A percentile compares a stretch with the other conserved stretches of the same genome.
Evolutionary conservation across 2,113 vertebrate genomes (phyloP).

Genomic region (Pollachius pollachius): DNA sequence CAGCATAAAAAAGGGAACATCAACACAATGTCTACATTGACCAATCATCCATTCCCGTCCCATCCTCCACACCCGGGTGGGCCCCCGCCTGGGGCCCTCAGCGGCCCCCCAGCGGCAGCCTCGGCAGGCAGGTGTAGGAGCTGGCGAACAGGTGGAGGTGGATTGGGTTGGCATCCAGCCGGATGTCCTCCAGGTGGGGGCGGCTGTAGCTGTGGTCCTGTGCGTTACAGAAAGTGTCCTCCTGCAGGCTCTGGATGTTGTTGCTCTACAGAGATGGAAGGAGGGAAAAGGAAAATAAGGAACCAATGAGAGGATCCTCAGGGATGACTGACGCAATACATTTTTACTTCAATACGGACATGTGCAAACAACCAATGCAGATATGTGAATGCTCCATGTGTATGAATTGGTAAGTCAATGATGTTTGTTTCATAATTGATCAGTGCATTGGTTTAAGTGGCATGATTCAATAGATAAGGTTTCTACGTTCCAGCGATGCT

Average conservation of each 20-base stretch:
- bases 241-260: constrained; percentile 72
- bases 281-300: background rate
- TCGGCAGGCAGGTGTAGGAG: constrained; percentile 78
- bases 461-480: too few relatives aligned
- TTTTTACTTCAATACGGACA: too few relatives aligned
- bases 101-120: constrained; percentile 72
- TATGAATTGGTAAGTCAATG: too few relatives aligned
- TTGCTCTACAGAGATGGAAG: constrained; percentile 71
- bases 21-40: too few relatives aligned
- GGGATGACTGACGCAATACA: too few relatives aligned
- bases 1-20: too few relatives aligned
- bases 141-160: constrained; percentile 74
- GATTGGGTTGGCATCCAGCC: constrained; percentile 81
- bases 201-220: constrained; percentile 65
- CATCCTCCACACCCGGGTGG: background rate
- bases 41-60: too few relatives aligned
- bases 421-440: too few relatives aligned
- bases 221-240: constrained; percentile 74
- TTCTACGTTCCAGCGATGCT: too few relatives aligned
- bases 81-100: constrained; percentile 42
- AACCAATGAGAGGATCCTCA: background rate
- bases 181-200: constrained; percentile 76
- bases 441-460: too few relatives aligned
- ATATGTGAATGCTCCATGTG: too few relatives aligned
- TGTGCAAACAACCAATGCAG: too few relatives aligned